These are phyloP conservation scores for Pimephales promelas DNA, from an alignment of 2,113 vertebrate genomes.

Conservation along the genomic window DNA sequence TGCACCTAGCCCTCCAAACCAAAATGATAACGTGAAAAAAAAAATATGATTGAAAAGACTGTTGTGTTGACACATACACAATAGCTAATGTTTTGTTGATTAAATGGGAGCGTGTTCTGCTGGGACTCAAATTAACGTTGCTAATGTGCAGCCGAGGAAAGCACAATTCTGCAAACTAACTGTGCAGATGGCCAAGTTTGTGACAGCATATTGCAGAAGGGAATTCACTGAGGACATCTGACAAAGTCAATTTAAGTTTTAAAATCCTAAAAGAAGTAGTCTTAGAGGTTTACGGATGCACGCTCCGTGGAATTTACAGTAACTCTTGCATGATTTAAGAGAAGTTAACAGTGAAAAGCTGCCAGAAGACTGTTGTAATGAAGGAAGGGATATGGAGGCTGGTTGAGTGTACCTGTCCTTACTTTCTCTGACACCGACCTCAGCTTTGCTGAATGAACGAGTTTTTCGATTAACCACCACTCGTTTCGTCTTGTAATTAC, in stretches of 20 bases:
- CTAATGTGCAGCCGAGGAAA: conserved; percentile 60
- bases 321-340: conserved; percentile 60
- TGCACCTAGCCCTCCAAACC: neutral
- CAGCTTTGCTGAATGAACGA: neutral
- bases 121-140: conserved; percentile 52
- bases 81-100: conserved; percentile 16
- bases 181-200: conserved; percentile 60
- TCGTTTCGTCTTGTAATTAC: conserved; percentile 58
- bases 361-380: conserved; percentile 59
- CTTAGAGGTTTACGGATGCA: conserved; percentile 28
- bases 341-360: conserved; percentile 34
- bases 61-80: neutral
- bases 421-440: conserved; percentile 30
- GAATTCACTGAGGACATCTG: conserved; percentile 51
- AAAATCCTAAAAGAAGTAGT: conserved; percentile 59
- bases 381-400: conserved; percentile 51
- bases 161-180: conserved; percentile 59
- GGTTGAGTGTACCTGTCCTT: conserved; percentile 44
- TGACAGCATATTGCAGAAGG: conserved; percentile 56
- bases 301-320: conserved; percentile 57
- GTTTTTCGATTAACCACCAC: conserved; percentile 31
- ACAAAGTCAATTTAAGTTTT: conserved; percentile 68
- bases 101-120: conserved; percentile 51
- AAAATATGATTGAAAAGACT: neutral
- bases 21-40: neutral